Percentiles rank a stretch among this genome's conserved stretches.
Evolutionary conservation across 2,797 vertebrate species (phyloP).

Genomic region (Apogon talboti): DNA sequence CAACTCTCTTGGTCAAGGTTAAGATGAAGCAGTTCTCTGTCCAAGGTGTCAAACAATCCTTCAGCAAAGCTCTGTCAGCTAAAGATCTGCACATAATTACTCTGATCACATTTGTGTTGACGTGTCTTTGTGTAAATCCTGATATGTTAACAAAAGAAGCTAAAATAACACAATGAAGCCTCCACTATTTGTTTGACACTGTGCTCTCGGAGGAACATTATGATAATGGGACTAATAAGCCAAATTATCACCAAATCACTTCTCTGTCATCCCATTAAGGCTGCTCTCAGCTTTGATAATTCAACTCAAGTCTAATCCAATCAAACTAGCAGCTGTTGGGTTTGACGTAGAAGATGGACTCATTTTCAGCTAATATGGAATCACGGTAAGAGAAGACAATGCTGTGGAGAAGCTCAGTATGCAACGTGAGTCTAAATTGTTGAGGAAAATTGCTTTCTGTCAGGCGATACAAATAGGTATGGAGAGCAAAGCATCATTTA

Average conservation of each 20-base stretch:
- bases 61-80: slow-evolving; percentile 24
- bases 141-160: neutral
- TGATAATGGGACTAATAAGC: slow-evolving; percentile 65
- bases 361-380: slow-evolving; percentile 49
- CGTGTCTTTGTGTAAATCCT: slow-evolving; percentile 8
- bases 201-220: slow-evolving; percentile 34
- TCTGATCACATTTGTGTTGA: neutral
- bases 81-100: neutral
- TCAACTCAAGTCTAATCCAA: slow-evolving; percentile 67
- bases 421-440: slow-evolving; percentile 16
- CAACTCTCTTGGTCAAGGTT: slow-evolving; percentile 69
- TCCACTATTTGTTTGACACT: slow-evolving; percentile 11
- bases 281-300: slow-evolving; percentile 64
- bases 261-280: slow-evolving; percentile 62
- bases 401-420: slow-evolving; percentile 8
- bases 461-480: neutral
- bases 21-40: slow-evolving; percentile 55
- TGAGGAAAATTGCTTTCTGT: neutral
- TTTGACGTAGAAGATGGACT: slow-evolving; percentile 50
- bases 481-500: slow-evolving; percentile 15
- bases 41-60: slow-evolving; percentile 34
- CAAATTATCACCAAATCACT: slow-evolving; percentile 72
- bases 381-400: slow-evolving; percentile 20
- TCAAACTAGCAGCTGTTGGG: slow-evolving; percentile 62
- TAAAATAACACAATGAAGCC: slow-evolving; percentile 6